Evolutionary conservation across 2,797 vertebrate species (phyloP).

Genomic region (Silurus lanzhouensis): DNA sequence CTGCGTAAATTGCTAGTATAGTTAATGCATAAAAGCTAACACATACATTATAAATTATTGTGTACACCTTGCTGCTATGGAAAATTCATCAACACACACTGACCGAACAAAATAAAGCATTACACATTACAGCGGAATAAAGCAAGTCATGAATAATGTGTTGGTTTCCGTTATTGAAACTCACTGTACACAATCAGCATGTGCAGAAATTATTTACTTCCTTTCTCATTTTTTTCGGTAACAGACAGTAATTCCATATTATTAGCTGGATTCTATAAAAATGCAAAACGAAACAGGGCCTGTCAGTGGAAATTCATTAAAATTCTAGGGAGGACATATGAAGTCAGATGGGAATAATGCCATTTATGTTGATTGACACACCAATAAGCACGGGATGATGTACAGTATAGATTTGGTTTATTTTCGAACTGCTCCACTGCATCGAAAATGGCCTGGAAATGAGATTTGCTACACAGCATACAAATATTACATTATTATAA

Average conservation of each 20-base stretch:
- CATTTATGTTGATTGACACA: slow-evolving; percentile 29
- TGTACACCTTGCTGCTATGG: not conserved
- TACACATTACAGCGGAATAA: not conserved
- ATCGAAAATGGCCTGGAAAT: slow-evolving; percentile 25
- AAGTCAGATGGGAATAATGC: slow-evolving; percentile 19
- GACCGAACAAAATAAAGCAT: not conserved
- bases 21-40: not conserved
- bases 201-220: slow-evolving; percentile 1
- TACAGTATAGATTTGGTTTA: slow-evolving; percentile 14
- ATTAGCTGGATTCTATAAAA: not conserved
- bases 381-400: slow-evolving; percentile 28
- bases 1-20: not conserved
- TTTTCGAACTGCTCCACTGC: slow-evolving; percentile 15
- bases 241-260: not conserved
- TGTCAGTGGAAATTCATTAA: slow-evolving; percentile 34
- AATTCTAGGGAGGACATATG: slow-evolving; percentile 48
- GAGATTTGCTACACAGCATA: slow-evolving; percentile 17
- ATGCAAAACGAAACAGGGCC: not conserved
- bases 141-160: not conserved
- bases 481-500: slow-evolving; percentile 9
- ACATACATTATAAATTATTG: not conserved
- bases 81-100: not conserved
- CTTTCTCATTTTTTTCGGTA: not conserved
- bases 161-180: not conserved
- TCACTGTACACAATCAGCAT: not conserved